Evolutionary conservation across 2,113 vertebrate species (phyloP), one percentile per base, ranked within the genome.

Genomic region (Corythornis cristatus): DNA sequence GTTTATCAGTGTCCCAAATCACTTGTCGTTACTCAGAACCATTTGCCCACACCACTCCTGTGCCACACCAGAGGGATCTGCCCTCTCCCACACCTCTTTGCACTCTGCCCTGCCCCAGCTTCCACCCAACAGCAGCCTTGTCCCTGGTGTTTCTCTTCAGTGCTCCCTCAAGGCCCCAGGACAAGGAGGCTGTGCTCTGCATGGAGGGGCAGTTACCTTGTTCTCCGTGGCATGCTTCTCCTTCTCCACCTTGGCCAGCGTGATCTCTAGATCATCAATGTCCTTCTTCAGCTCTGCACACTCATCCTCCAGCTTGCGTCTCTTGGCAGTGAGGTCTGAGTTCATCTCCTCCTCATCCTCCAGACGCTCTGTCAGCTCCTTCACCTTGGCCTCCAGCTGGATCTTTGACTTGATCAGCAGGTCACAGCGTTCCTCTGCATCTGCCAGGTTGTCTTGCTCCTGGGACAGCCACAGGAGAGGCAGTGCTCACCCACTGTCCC

Each of bases 161-260:
- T 61, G 62, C 11, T 26, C 29, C 37, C 82, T 61, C 16, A 42
- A 53, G 26, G 48, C 8, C 43, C 28, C 33, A 21, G 43, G 46
- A 22, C 57, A 90, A 20, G 0, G 5, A 54, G 50, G 64, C 25
- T 77, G 62, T 22, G 10, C 6, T 14, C 85, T 58, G 42, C 75
- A 85, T 67, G 42, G 13, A 66, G 51, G 57, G 15, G 20, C 1
- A 6, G 18, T 85, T 64, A 99, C 99, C 98, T 99, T 99, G 96
- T 99, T 99, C 97, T 99, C 99, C 0, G 98, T 99, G 96, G 99
- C 98, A 9, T 99, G 99, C 90, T 99, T 99, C 96, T 99, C 99
- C 89, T 99, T 99, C 96, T 99, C 99, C 78, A 99, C 98, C 95
- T 99, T 99, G 94, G 98, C 98, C 97, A 99, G 96, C 0, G 99